Conservation (phyloP, 2,888 invertebrate species). For the Stenoptilia bipunctidactyla region DNA sequence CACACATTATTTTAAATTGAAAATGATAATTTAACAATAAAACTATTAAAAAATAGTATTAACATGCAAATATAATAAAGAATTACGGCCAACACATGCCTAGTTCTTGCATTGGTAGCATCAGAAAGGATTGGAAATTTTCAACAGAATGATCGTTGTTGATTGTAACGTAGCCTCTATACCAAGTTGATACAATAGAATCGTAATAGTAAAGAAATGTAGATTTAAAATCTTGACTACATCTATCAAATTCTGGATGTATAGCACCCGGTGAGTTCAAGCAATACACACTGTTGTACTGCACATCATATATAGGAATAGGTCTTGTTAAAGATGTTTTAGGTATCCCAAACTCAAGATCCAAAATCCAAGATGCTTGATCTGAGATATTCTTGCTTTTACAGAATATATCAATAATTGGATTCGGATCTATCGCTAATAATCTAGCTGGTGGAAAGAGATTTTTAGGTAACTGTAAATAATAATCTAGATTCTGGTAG, state of each 20-base stretch:
- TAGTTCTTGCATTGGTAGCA: slow-evolving; percentile 32
- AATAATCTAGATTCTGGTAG: slow-evolving; percentile 12
- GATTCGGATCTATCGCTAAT: slow-evolving; percentile 37
- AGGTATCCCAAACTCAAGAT: slow-evolving; percentile 22
- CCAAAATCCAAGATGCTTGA: slow-evolving; percentile 38
- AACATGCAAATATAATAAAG: neutral
- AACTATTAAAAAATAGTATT: neutral
- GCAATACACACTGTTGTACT: slow-evolving; percentile 37
- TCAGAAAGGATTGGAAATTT: slow-evolving; percentile 44
- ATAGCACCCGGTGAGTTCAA: slow-evolving; percentile 35
- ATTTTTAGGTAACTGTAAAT: slow-evolving; percentile 32
- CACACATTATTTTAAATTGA: neutral
- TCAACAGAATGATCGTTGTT: slow-evolving; percentile 36
- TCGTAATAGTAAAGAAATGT: slow-evolving; percentile 40
- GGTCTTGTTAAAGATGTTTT: slow-evolving; percentile 14
- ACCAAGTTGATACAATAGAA: slow-evolving; percentile 39
- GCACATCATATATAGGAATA: slow-evolving; percentile 38
- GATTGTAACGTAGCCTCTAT: slow-evolving; percentile 31
- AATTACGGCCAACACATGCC: slow-evolving; percentile 47
- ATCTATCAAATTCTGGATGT: slow-evolving; percentile 44
- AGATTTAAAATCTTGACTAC: slow-evolving; percentile 32
- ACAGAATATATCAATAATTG: slow-evolving; percentile 43
- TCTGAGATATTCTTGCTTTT: slow-evolving; percentile 23
- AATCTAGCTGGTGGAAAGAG: slow-evolving; percentile 38
- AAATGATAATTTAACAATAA: neutral